These are phyloP conservation scores for Xestia xanthographa DNA, from an alignment of 2,888 invertebrate species.

Conservation along the genomic window DNA sequence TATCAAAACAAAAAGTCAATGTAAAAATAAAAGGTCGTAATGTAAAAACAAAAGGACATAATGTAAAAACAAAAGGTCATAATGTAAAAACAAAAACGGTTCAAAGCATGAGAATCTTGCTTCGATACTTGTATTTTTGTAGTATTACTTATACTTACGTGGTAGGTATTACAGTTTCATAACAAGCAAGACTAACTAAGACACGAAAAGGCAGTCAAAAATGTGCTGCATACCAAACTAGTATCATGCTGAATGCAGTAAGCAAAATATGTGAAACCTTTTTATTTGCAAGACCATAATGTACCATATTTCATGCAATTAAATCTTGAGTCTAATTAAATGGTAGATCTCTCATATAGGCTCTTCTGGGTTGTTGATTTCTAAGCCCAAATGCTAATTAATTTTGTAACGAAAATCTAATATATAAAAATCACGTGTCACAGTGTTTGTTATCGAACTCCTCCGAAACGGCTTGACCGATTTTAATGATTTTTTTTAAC, in stretches of 20 bases:
- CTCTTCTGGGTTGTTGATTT: background rate
- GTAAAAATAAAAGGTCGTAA: no score
- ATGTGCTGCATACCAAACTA: background rate
- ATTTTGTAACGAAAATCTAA: background rate
- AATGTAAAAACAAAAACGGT: conserved; percentile 2
- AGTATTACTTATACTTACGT: background rate
- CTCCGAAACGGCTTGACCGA: no score
- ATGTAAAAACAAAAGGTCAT: conserved; percentile 1
- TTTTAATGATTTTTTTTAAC: no score
- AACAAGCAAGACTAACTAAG: background rate
- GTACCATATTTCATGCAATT: no score
- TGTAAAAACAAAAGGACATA: conserved; percentile 1
- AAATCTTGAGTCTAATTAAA: background rate
- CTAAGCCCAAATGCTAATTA: background rate
- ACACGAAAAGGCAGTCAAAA: background rate
- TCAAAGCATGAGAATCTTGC: background rate
- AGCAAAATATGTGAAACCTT: no score
- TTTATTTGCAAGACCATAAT: no score
- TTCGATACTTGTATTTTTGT: background rate
- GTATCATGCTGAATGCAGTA: background rate
- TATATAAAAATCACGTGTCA: no score
- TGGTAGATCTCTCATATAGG: background rate
- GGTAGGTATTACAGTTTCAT: background rate
- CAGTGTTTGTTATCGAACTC: no score
- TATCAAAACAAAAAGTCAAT: conserved; percentile 5